Percentiles rank a stretch among this genome's conserved stretches.
phyloP scores from a whole-genome alignment of 2,888 invertebrate genomes.

The Neria commutata region DNA sequence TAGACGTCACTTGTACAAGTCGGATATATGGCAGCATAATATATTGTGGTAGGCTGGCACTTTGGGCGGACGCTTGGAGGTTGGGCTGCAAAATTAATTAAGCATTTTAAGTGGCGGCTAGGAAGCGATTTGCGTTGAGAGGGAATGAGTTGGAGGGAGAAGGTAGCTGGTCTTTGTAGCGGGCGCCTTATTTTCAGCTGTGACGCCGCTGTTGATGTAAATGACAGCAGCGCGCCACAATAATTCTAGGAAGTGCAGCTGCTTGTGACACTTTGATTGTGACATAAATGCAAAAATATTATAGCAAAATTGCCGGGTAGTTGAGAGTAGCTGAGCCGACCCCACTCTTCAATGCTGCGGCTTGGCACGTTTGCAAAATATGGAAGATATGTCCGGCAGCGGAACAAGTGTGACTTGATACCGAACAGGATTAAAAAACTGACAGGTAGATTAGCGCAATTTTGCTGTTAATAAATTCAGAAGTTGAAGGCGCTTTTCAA shows the following conservation, averaged over 20 bases:
- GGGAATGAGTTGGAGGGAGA: no score
- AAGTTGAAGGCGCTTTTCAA: no score
- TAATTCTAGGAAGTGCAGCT: not conserved
- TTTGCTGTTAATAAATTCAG: no score
- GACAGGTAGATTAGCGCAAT: no score
- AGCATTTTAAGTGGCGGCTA: not conserved
- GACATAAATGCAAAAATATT: slow-evolving; percentile 16
- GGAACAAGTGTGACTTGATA: no score
- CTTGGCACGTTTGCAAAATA: no score
- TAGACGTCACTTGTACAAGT: slow-evolving; percentile 3
- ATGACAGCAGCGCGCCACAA: slow-evolving; percentile 8
- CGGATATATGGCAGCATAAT: not conserved
- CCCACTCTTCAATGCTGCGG: no score
- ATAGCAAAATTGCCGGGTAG: not conserved
- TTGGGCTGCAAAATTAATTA: not conserved
- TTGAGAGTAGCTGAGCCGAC: no score
- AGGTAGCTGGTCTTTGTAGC: no score
- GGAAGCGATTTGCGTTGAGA: not conserved
- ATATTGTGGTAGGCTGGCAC: not conserved
- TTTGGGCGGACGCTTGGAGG: not conserved
- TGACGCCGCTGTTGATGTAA: slow-evolving; percentile 15
- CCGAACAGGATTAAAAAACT: no score
- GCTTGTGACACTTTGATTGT: slow-evolving; percentile 2
- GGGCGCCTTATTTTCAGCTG: no score
- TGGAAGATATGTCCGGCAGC: no score